Base-by-base conservation (phyloP, 2,797 vertebrate genomes). In the Cirrhinus mrigala region DNA sequence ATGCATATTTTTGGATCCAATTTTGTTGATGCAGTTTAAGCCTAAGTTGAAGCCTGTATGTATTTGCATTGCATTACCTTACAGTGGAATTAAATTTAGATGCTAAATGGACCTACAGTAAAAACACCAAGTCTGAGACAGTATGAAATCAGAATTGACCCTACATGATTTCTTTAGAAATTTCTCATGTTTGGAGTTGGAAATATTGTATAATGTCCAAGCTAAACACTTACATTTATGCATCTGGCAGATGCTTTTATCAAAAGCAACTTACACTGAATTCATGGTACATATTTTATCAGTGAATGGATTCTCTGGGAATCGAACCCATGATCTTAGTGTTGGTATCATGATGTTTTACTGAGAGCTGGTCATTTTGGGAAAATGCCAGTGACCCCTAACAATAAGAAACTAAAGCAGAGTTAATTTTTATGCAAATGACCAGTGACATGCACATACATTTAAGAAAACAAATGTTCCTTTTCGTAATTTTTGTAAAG, bases 1-100 rank as follows among this genome's bases (percentile, higher is more conserved):
- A 68, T 85, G 29, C 44, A 33, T 78, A 58, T 76, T 82, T 89
- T 44, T 68, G 81, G 84, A 69, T 5, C 11, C 33, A 37, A 70
- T n/a, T n/a, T 64, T 71, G 48, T 79, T 82, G 20, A 44, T 60
- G 33, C 37, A 78, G 18, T 44, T 78, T 77, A 75, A 37, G 24
- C 44, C 18, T 50, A 37, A 15, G 22, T 44, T 16, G 37, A 66
- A 76, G 46, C 27, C 4, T 20, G 76, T 78, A 46, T 46, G 37
- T 27, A 20, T 62, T 24, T 46, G 37, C 56, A 62, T 62, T 27
- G 37, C 15, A 62, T 62, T 62, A 62, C 4, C n/a, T 37, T 60
- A 44, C 75, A 46, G 15, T 27, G 56, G n/a, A 62, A 58, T 78
- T 46, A 27, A 16, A 24, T 78, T 62, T 62, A 78, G 22, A 78